Evolutionary conservation across 2,888 invertebrate species (phyloP), one percentile per base, ranked within the genome.

Genomic region (Trichopria drosophilae): DNA sequence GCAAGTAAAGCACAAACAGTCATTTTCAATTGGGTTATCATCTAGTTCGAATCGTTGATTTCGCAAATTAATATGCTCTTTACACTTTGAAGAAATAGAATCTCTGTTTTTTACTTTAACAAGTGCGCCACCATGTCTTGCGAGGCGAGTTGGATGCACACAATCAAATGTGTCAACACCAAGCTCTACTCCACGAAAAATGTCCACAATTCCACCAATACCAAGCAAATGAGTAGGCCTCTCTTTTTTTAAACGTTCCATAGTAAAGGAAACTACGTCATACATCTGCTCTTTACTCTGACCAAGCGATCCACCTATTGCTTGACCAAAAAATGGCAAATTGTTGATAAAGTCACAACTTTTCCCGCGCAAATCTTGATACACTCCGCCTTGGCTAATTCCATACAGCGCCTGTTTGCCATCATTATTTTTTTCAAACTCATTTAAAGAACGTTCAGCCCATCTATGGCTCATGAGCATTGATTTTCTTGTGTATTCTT

Each of bases 41-140:
- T 41, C 41, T 16, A 28, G 9, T 19, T 28, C 41, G 18, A 29
- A 32, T 32, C 15, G 31, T 32, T 31, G 32, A 42, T 42, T 42
- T 22, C 42, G 31, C 31, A 42, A 32, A 32, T 42, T 42, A 32
- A 42, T 42, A 42, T 32, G 32, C 7, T 32, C 42, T 32, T 42
- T 32, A 24, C 32, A 42, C 41, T 41, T 41, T 41, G 41, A 41
- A 41, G 41, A 29, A 41, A 41, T 41, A 41, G 41, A 41, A 41
- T 41, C 12, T 31, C 41, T 41, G 13, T 41, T 41, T 41, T 41
- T 41, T 31, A 31, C 41, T 41, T 41, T 41, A 32, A 42, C 16
- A 32, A 42, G 32, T n/a, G 42, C 42, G 13, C 32, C 32, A 32
- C 42, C 42, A 42, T 42, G 31, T n/a, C 42, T 31, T 31, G 23